These are phyloP conservation scores for Sussaba pulchella DNA, from an alignment of 2,888 invertebrate species.

Conservation along the genomic window DNA sequence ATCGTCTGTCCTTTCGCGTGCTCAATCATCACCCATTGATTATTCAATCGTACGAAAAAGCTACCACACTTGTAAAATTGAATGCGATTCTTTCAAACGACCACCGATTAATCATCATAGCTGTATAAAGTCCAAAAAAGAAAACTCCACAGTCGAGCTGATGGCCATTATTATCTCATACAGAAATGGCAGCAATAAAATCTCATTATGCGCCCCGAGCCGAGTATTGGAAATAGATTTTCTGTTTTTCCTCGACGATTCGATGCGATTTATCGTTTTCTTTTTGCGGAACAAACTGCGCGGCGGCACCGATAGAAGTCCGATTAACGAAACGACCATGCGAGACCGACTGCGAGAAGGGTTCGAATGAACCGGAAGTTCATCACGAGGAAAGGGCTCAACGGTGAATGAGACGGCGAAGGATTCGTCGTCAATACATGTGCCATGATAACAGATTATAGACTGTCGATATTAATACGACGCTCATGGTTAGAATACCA, in stretches of 20 bases:
- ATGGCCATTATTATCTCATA: neutral
- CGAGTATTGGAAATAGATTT: conserved; percentile 76
- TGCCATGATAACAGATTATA: conserved; percentile 34
- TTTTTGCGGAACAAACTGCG: neutral
- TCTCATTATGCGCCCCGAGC: conserved; percentile 55
- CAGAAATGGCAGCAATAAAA: conserved; percentile 44
- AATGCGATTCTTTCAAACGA: neutral
- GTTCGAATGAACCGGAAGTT: neutral
- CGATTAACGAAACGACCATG: neutral
- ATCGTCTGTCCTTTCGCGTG: no score
- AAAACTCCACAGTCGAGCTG: conserved; percentile 7
- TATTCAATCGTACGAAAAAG: neutral
- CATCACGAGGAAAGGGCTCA: neutral
- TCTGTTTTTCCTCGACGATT: conserved; percentile 68
- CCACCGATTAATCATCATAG: conserved; percentile 16
- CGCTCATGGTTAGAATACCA: conserved; percentile 59
- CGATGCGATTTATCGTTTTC: conserved; percentile 26
- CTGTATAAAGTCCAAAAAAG: neutral
- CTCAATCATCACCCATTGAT: neutral
- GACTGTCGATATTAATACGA: conserved; percentile 66
- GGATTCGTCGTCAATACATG: conserved; percentile 12
- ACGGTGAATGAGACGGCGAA: conserved; percentile 31
- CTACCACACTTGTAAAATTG: neutral
- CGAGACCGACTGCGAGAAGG: neutral
- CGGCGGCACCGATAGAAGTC: neutral